Evolutionary conservation across 2,888 invertebrate genomes (phyloP).

Genomic region (Proisotoma minuta): DNA sequence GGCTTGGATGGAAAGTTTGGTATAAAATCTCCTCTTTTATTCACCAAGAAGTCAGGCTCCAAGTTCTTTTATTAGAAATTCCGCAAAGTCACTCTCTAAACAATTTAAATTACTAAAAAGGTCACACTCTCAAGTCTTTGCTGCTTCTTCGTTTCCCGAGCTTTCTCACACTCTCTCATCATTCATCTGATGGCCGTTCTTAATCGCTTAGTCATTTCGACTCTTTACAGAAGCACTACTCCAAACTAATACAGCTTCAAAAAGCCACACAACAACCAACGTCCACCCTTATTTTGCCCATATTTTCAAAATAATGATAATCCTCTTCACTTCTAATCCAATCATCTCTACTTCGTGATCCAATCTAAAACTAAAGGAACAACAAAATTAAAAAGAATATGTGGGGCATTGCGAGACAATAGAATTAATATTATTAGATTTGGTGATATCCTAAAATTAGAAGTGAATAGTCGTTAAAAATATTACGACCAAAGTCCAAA

Average conservation of each 20-base stretch:
- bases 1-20: conserved; percentile 6
- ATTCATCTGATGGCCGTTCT: background rate
- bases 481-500: too few species aligned
- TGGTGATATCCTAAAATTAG: too few species aligned
- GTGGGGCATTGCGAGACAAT: too few species aligned
- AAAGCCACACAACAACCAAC: too few species aligned
- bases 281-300: too few species aligned
- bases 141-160: conserved; percentile 17
- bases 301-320: background rate
- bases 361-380: too few species aligned
- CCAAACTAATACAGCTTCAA: background rate
- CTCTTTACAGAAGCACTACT: conserved; percentile 12
- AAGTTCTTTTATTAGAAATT: conserved; percentile 42
- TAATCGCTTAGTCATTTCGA: conserved; percentile 15
- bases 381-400: too few species aligned
- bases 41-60: conserved; percentile 38
- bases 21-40: conserved; percentile 14
- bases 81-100: conserved; percentile 46
- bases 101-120: conserved; percentile 44
- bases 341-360: too few species aligned
- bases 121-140: conserved; percentile 28
- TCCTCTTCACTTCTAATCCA: too few species aligned
- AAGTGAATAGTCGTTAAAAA: too few species aligned
- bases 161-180: conserved; percentile 20
- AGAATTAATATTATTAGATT: too few species aligned